Base-by-base conservation (phyloP, 2,888 invertebrate genomes). In the Sicus ferrugineus region DNA sequence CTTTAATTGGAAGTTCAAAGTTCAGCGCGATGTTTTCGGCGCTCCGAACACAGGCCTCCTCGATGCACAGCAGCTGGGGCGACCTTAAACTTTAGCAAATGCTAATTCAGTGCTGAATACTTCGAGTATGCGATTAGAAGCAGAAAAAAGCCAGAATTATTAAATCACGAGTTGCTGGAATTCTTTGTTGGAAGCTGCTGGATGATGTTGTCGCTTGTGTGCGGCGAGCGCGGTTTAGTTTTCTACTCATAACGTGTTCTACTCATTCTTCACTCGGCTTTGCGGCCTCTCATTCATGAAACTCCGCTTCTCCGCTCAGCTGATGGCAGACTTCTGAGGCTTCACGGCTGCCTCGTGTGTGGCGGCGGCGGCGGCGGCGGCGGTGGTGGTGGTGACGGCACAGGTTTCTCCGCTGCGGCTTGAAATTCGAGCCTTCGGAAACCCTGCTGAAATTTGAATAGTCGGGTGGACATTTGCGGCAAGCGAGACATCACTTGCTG, bases 1-100 rank as follows among this genome's bases (percentile, higher is more conserved):
- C 16, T 58, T 58, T 58, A 52, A 21, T 21, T 23, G 58, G 31
- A 42, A 67, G 66, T 67, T 67, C 30, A 67, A 67, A 67, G 66
- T 67, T 67, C 66, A 66, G 21, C 28, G 5, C 14, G 26, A 16
- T n/a, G 26, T 50, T 52, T 50, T 52, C 14, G 16, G 6, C 9
- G 23, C 23, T 61, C 2, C 34, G 9, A 34, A 34, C 34, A 9
- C 34, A 34, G 14, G 14, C 34, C 34, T 34, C 14, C 19, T 14
- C 6, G n/a, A 46, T 19, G 46, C 6, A 46, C 19, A 9, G 7
- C 3, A 46, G 19, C n/a, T 9, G 46, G 9, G n/a, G 46, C 46
- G 46, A 46, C 46, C 46, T 46, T 46, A 46, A 46, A 46, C 46
- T 46, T 46, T 46, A 46, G 46, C 19, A 46, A n/a, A 46, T n/a